A percentile compares a stretch with the other conserved stretches of the same genome.
These are phyloP conservation scores for Fissipunctia ypsillon DNA, from an alignment of 2,888 invertebrate species.

Conservation along the genomic window DNA sequence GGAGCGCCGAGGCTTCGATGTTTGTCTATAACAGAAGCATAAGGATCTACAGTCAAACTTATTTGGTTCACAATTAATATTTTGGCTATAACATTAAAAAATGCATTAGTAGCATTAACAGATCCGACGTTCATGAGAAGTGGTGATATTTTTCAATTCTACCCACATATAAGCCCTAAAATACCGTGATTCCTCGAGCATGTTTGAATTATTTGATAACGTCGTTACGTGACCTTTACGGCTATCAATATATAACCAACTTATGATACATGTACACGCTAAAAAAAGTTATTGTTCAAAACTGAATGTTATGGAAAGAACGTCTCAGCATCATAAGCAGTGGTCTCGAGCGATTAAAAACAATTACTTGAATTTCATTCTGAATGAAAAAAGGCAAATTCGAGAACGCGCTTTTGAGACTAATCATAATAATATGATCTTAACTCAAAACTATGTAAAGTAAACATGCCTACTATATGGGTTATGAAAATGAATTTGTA, in stretches of 20 bases:
- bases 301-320: slow-evolving; percentile 42
- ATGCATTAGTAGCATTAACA: neutral
- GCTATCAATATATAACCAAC: slow-evolving; percentile 41
- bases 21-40: too few species aligned
- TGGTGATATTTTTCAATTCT: neutral
- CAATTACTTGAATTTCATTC: neutral
- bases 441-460: neutral
- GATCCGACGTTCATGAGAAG: neutral
- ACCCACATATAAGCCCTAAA: slow-evolving; percentile 8
- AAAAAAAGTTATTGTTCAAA: slow-evolving; percentile 28
- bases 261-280: slow-evolving; percentile 49
- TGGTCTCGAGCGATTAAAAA: neutral
- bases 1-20: too few species aligned
- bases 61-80: neutral
- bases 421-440: neutral
- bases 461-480: neutral
- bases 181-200: slow-evolving; percentile 16
- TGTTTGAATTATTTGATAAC: slow-evolving; percentile 45
- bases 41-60: neutral
- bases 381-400: neutral
- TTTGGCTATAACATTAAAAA: neutral
- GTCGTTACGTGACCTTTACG: slow-evolving; percentile 58
- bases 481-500: neutral
- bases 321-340: neutral
- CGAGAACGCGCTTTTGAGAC: neutral